A percentile compares a stretch with the other conserved stretches of the same genome.
Evolutionary conservation across 2,797 vertebrate species (phyloP).

Genomic region (Rhynchotus rufescens): DNA sequence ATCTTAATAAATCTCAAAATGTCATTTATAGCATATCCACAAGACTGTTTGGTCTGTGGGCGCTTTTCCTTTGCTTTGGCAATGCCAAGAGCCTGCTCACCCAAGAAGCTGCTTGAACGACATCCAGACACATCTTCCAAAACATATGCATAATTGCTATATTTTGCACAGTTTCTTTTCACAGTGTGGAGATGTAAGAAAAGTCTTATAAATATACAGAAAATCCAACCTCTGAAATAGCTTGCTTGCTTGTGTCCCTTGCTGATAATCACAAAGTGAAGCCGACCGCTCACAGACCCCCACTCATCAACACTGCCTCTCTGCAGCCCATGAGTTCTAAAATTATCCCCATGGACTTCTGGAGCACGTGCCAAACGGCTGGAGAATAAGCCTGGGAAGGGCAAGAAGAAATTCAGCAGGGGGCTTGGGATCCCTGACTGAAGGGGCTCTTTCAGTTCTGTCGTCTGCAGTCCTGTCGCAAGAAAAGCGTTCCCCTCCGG

Average conservation of each 20-base stretch:
- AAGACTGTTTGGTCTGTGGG: neutral
- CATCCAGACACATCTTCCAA: neutral
- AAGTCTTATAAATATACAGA: neutral
- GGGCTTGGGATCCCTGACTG: accelerated
- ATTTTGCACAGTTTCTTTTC: neutral
- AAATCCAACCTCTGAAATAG: neutral
- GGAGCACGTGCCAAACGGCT: neutral
- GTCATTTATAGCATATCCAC: accelerated
- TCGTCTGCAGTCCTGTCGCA: accelerated
- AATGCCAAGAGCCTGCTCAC: neutral
- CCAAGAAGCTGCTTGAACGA: neutral
- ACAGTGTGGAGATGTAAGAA: neutral
- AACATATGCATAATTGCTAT: neutral
- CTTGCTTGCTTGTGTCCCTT: slow-evolving; percentile 11
- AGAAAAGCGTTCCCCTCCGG: neutral
- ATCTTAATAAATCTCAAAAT: neutral
- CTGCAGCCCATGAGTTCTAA: neutral
- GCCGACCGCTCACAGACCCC: neutral
- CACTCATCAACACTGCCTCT: neutral
- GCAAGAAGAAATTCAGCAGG: neutral
- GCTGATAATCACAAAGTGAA: neutral
- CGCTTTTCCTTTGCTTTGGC: neutral
- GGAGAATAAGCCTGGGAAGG: neutral
- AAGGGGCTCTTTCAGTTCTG: neutral
- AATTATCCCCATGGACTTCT: neutral